phyloP scores from a whole-genome alignment of 1,140 invertebrate genomes.

The Epicauta chinensis region DNA sequence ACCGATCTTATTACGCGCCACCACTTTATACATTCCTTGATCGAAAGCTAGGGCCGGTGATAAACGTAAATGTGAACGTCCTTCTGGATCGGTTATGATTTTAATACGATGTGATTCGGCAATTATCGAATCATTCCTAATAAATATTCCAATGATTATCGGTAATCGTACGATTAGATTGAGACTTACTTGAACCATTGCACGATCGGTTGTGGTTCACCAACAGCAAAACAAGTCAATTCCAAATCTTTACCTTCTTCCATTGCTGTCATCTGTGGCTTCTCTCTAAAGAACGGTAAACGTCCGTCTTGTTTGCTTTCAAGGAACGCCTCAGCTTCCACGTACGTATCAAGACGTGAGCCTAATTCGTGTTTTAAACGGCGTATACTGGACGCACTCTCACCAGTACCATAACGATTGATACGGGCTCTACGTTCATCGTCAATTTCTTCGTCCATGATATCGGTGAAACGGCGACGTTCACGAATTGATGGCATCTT shows the following conservation, averaged over 20 bases:
- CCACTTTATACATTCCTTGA: conserved; percentile 91
- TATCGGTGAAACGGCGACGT: conserved; percentile 82
- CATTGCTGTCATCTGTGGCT: conserved; percentile 71
- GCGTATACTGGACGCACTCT: conserved; percentile 59
- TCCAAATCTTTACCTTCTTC: conserved; percentile 70
- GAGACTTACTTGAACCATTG: conserved; percentile 82
- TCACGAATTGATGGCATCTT: conserved; percentile 83
- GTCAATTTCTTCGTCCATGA: conserved; percentile 95
- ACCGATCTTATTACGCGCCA: conserved; percentile 80
- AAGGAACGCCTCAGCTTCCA: conserved; percentile 76
- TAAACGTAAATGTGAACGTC: conserved; percentile 70
- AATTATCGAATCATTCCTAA: conserved; percentile 78
- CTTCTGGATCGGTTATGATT: conserved; percentile 67
- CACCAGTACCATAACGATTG: conserved; percentile 65
- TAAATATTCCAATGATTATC: too few species aligned
- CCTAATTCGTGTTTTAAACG: conserved; percentile 76
- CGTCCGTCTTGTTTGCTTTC: conserved; percentile 73
- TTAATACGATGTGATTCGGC: conserved; percentile 72
- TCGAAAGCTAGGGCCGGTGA: conserved; percentile 72
- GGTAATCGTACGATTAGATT: too few species aligned
- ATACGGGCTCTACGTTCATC: conserved; percentile 78
- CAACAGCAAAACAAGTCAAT: conserved; percentile 79
- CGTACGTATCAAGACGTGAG: conserved; percentile 70
- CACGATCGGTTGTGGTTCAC: conserved; percentile 82
- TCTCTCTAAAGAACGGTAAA: conserved; percentile 74